Evolutionary conservation across 2,888 invertebrate species (phyloP).

Genomic region (Drosophila robusta): DNA sequence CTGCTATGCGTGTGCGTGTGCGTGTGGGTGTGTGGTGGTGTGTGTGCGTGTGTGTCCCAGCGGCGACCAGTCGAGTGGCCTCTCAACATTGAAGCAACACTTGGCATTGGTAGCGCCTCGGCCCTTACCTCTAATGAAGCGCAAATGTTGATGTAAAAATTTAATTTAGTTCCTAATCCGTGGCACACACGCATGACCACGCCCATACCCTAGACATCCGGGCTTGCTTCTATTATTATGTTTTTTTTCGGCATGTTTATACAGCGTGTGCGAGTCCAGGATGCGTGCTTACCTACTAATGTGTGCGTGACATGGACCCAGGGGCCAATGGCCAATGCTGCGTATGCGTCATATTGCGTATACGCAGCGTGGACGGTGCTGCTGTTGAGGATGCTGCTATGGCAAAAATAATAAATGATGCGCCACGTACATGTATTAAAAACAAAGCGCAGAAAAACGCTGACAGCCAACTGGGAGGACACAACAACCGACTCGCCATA

Average conservation of each 20-base stretch:
- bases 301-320: conserved; percentile 74
- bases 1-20: neutral
- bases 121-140: conserved; percentile 74
- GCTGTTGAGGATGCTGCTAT: conserved; percentile 21
- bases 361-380: conserved; percentile 50
- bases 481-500: conserved; percentile 36
- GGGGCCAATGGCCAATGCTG: conserved; percentile 33
- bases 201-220: conserved; percentile 2
- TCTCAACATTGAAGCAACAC: conserved; percentile 64
- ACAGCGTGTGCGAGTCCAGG: conserved; percentile 18
- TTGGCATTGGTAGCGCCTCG: conserved; percentile 48
- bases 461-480: conserved; percentile 58
- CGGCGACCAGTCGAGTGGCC: conserved; percentile 63
- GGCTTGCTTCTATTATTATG: no score
- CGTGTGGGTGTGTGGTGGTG: conserved; percentile 26
- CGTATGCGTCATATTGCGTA: conserved; percentile 61
- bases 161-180: conserved; percentile 76
- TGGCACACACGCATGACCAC: conserved; percentile 59
- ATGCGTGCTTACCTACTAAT: conserved; percentile 75
- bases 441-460: conserved; percentile 77
- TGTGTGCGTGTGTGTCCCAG: conserved; percentile 51
- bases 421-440: conserved; percentile 78
- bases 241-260: conserved; percentile 52
- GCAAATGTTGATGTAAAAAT: conserved; percentile 79
- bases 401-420: conserved; percentile 75